Percentiles rank a stretch among this genome's conserved stretches.
phyloP scores from a whole-genome alignment of 2,888 invertebrate species.

The Neelides folsomi region DNA sequence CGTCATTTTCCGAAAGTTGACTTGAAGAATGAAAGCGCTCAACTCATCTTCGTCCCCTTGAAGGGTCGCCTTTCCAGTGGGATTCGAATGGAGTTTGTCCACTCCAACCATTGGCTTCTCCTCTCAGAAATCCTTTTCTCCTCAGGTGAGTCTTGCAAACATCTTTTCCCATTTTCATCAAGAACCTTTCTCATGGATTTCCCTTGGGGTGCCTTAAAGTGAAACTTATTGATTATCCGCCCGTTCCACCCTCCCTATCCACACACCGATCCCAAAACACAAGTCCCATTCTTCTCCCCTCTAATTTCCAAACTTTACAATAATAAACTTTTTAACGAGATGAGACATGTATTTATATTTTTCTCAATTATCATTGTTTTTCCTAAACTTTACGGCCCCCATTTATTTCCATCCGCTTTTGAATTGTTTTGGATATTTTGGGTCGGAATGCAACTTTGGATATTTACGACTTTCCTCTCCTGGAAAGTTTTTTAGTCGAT shows the following conservation, averaged over 20 bases:
- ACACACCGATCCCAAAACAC: too few relatives aligned
- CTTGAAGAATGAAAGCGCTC: constrained; percentile 30
- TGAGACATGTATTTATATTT: too few relatives aligned
- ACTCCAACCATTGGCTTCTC: constrained; percentile 42
- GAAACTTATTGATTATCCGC: constrained; percentile 27
- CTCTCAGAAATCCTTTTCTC: constrained; percentile 45
- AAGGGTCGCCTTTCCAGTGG: constrained; percentile 28
- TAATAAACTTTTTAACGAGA: too few relatives aligned
- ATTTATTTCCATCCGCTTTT: too few relatives aligned
- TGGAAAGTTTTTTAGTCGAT: too few relatives aligned
- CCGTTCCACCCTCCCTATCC: too few relatives aligned
- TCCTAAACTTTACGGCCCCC: too few relatives aligned
- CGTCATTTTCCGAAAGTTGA: constrained; percentile 29
- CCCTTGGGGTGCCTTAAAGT: constrained; percentile 29
- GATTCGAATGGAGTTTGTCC: constrained; percentile 28
- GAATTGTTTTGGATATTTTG: too few relatives aligned
- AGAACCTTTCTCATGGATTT: constrained; percentile 12
- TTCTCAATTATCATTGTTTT: too few relatives aligned
- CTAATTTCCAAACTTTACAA: background rate
- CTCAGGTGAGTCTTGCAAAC: constrained; percentile 41
- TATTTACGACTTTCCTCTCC: too few relatives aligned
- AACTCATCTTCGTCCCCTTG: constrained; percentile 26
- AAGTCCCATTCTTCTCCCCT: constrained; percentile 3
- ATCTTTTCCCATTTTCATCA: background rate
- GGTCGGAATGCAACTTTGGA: too few relatives aligned